Evolutionary conservation across 2,888 invertebrate species (phyloP).

Genomic region (Fragum fragum): DNA sequence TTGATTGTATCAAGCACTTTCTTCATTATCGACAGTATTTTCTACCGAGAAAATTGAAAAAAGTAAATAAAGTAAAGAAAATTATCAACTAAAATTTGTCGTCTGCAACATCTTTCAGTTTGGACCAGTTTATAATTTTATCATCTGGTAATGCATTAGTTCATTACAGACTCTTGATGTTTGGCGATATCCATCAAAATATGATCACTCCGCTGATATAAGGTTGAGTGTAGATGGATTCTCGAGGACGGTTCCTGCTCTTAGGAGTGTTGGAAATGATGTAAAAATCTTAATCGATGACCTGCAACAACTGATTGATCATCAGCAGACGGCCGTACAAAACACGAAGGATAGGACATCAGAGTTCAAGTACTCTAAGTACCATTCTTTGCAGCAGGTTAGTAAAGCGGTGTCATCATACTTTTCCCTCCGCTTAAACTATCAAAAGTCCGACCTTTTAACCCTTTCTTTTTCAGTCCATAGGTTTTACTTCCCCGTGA

Average conservation of each 20-base stretch:
- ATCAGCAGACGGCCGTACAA: conserved; percentile 30
- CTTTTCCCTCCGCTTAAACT: too few relatives aligned
- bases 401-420: not conserved
- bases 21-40: too few relatives aligned
- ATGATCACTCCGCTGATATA: conserved; percentile 42
- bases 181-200: conserved; percentile 43
- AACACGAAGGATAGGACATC: not conserved
- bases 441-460: too few relatives aligned
- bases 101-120: too few relatives aligned
- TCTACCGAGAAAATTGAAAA: too few relatives aligned
- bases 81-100: too few relatives aligned
- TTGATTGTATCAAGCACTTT: too few relatives aligned
- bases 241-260: conserved; percentile 23
- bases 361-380: conserved; percentile 65
- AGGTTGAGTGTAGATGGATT: conserved; percentile 35
- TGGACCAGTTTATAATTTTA: too few relatives aligned
- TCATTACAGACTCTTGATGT: conserved; percentile 49
- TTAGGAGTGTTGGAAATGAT: conserved; percentile 30
- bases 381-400: conserved; percentile 69
- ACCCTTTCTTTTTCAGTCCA: too few relatives aligned
- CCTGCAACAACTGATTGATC: conserved; percentile 57
- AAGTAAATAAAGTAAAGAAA: too few relatives aligned
- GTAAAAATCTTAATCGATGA: conserved; percentile 55
- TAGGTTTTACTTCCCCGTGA: too few relatives aligned
- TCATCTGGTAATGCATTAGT: too few relatives aligned